These are phyloP conservation scores for Zoroaster sp. DNA, from an alignment of 53 echinoderm and acorn worm species.

Conservation along the genomic window DNA sequence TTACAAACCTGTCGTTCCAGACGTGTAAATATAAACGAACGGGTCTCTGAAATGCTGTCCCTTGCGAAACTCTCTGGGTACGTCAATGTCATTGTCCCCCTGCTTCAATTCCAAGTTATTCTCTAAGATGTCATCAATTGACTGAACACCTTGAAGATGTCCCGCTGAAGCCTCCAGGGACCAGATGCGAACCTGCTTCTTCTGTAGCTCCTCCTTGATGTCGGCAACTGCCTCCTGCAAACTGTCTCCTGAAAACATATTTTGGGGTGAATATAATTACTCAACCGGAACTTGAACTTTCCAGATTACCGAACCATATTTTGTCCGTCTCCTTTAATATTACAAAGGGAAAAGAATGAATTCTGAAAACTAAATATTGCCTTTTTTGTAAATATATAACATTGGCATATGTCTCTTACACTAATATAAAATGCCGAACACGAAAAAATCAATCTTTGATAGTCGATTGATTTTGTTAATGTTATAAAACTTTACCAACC, in stretches of 20 bases:
- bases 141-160: slow-evolving; percentile 33
- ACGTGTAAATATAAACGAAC: slow-evolving; percentile 90
- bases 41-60: slow-evolving; percentile 74
- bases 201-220: slow-evolving; percentile 66
- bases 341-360: too few relatives aligned
- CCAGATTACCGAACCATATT: too few relatives aligned
- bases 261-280: too few relatives aligned
- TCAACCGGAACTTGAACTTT: too few relatives aligned
- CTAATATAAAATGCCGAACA: too few relatives aligned
- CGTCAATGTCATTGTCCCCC: slow-evolving; percentile 43
- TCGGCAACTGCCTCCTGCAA: slow-evolving; percentile 54
- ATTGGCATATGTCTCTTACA: too few relatives aligned
- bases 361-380: too few relatives aligned
- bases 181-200: slow-evolving; percentile 66
- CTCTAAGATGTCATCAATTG: slow-evolving; percentile 38
- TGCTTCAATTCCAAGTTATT: slow-evolving; percentile 9
- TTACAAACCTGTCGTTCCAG: slow-evolving; percentile 90
- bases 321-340: too few relatives aligned
- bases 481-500: slow-evolving; percentile 45
- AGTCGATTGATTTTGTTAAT: background rate
- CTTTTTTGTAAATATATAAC: too few relatives aligned
- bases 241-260: slow-evolving; percentile 58
- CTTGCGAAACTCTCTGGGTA: slow-evolving; percentile 70
- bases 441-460: too few relatives aligned
- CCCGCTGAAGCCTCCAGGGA: slow-evolving; percentile 41